Percentiles rank a stretch among this genome's conserved stretches.
These are phyloP conservation scores for Rhagoletis zephyria DNA, from an alignment of 1,140 invertebrate species.

Conservation along the genomic window DNA sequence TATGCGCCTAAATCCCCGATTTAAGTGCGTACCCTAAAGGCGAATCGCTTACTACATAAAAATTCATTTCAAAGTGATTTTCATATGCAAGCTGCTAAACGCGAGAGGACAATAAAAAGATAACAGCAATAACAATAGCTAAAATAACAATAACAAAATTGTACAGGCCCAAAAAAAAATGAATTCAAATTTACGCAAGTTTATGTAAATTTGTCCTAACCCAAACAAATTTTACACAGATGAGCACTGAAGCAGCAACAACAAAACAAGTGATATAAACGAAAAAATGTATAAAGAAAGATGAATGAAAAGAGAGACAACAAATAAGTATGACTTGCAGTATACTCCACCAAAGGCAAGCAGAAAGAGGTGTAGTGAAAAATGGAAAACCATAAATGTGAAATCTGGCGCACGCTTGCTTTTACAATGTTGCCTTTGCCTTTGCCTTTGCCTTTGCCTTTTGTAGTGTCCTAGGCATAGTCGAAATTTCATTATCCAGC, in stretches of 20 bases:
- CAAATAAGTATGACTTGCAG: conserved; percentile 8
- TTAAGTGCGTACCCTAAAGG: background rate
- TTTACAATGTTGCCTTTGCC: background rate
- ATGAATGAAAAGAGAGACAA: background rate
- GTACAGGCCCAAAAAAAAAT: background rate
- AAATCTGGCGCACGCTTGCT: background rate
- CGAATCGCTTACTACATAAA: background rate
- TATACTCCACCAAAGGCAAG: background rate
- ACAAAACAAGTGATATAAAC: background rate
- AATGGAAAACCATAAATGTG: background rate
- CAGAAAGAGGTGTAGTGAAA: background rate
- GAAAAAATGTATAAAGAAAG: background rate
- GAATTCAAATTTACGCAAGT: conserved; percentile 14
- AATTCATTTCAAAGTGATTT: background rate
- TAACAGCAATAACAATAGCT: conserved; percentile 20
- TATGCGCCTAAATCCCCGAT: background rate
- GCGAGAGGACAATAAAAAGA: background rate
- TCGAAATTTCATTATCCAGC: conserved; percentile 30
- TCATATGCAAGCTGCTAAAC: background rate
- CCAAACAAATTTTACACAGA: background rate
- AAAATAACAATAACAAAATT: background rate
- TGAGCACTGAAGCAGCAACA: background rate
- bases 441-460: background rate
- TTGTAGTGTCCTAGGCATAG: background rate
- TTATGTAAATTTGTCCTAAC: conserved; percentile 10